Evolutionary conservation across 2,888 invertebrate species (phyloP), one percentile per base, ranked within the genome.

Genomic region (Isoperla grammatica): DNA sequence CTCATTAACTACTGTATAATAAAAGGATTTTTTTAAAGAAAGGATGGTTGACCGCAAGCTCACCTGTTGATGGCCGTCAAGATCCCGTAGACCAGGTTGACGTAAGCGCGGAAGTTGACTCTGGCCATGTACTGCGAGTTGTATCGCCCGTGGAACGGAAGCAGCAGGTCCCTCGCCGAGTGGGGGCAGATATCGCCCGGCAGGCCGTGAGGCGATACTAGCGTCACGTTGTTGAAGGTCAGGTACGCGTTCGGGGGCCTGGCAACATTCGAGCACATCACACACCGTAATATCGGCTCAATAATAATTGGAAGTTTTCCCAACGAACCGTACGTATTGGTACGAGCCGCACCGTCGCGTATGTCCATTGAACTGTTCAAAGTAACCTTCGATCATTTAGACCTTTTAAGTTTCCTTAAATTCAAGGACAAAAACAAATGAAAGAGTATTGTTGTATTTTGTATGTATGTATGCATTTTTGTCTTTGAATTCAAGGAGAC

Each of bases 191-290:
- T 67, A 56, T 77, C 77, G 29, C 79, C 80, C 0, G 81, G 83
- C 46, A 85, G 68, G 0, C 88, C 87, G 67, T 85, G 79, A 2
- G 82, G 80, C 0, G 86, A 85, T 1, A 90, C 78, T 48, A 90
- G 70, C 0, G 85, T 86, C 15, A 90, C 70, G 69, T 88, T 88
- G 57, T 82, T 82, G 71, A 87, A 88, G 0, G 79, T 79, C 37
- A 83, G 70, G 68, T 83, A 77, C 19, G 74, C 69, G 0, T 76
- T 73, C 1, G 74, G 69, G 12, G 76, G 75, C 1, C 80, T 80
- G 65, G 5, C 71, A 42, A 48, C 15, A 53, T 29, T 29, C 5
- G 5, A 29, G 5, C 29, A 29, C 29, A 29, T 29, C n/a, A n/a
- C n/a, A n/a, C n/a, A n/a, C n/a, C n/a, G n/a, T n/a, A n/a, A n/a